Percentiles rank a stretch among this genome's conserved stretches.
Evolutionary conservation across 1,140 invertebrate genomes (phyloP).

Genomic region (Micrasema longulum): DNA sequence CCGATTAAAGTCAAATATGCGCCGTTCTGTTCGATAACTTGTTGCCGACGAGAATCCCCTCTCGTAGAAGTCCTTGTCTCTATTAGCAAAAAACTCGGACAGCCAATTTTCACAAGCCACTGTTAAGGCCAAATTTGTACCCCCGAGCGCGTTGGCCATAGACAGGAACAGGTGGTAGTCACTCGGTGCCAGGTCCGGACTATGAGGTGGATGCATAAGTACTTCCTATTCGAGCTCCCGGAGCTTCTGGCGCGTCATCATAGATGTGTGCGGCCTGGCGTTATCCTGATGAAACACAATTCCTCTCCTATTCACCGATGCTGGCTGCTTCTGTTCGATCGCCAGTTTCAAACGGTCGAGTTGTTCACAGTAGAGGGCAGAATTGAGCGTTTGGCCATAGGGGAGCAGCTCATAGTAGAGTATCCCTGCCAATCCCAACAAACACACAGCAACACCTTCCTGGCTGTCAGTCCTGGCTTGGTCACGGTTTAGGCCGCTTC

Average conservation of each 20-base stretch:
- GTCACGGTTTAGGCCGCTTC: constrained; percentile 10
- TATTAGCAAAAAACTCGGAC: too few relatives aligned
- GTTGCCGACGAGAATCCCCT: constrained; percentile 1
- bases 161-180: constrained; percentile 13
- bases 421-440: constrained; percentile 19
- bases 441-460: constrained; percentile 24
- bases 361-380: constrained; percentile 23
- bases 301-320: constrained; percentile 17
- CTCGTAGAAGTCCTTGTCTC: too few relatives aligned
- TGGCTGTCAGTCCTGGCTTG: constrained; percentile 21
- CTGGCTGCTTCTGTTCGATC: constrained; percentile 11
- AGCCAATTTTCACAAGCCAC: too few relatives aligned
- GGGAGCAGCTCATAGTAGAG: constrained; percentile 22
- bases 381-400: constrained; percentile 17
- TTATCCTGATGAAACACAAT: constrained; percentile 22
- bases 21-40: constrained; percentile 28
- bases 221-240: constrained; percentile 13
- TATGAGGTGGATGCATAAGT: constrained; percentile 20
- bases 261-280: constrained; percentile 21
- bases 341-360: constrained; percentile 20
- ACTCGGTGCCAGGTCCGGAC: constrained; percentile 5
- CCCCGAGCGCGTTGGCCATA: background rate
- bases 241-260: constrained; percentile 13
- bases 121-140: too few relatives aligned
- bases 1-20: constrained; percentile 15